Evolutionary conservation across 92 coral and sea anemone species (phyloP).

Genomic region (Paramuricea clavata): DNA sequence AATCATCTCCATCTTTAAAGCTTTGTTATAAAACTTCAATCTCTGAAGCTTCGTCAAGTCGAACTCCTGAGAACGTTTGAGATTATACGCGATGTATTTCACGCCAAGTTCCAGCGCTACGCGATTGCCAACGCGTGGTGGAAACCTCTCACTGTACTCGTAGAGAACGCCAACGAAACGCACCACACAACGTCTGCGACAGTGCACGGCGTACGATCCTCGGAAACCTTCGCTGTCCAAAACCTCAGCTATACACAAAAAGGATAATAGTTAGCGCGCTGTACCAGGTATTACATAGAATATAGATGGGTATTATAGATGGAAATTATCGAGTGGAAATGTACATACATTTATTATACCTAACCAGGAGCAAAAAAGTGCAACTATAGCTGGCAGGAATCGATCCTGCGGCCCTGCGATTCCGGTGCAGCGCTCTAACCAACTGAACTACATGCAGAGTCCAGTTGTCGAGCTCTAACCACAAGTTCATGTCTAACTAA

Average conservation of each 20-base stretch:
- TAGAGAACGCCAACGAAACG: conserved; percentile 22
- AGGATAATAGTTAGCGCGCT: neutral
- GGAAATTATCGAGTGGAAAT: too few relatives aligned
- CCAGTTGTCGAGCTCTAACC: too few relatives aligned
- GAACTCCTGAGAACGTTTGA: conserved; percentile 29
- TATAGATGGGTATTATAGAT: too few relatives aligned
- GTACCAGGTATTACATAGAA: too few relatives aligned
- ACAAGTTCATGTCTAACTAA: too few relatives aligned
- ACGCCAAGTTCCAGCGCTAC: conserved; percentile 37
- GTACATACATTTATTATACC: too few relatives aligned
- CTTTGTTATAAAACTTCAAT: conserved; percentile 38
- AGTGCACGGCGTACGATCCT: conserved; percentile 2
- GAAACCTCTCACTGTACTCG: conserved; percentile 27
- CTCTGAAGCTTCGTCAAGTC: conserved; percentile 23
- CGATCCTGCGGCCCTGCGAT: too few relatives aligned
- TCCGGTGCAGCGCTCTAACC: too few relatives aligned
- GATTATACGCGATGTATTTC: conserved; percentile 14
- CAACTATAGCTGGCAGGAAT: too few relatives aligned
- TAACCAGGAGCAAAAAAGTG: too few relatives aligned
- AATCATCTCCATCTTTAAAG: conserved; percentile 47
- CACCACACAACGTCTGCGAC: conserved; percentile 29
- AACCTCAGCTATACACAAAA: neutral
- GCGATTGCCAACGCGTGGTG: conserved; percentile 27
- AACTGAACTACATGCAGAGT: too few relatives aligned
- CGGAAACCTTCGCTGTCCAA: conserved; percentile 23